phyloP scores from a whole-genome alignment of 2,113 vertebrate species.

The Recurvirostra avosetta region DNA sequence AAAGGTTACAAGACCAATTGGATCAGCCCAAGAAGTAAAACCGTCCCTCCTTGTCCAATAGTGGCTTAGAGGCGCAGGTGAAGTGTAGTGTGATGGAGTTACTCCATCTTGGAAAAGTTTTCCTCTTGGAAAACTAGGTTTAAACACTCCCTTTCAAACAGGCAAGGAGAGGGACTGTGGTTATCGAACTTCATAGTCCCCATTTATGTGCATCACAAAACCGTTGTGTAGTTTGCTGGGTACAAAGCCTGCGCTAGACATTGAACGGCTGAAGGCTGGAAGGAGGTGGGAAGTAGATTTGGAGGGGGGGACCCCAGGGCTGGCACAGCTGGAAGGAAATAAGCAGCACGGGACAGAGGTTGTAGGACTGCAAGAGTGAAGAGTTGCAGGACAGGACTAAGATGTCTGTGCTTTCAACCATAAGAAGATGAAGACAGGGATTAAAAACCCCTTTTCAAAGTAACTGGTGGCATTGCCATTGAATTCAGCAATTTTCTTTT shows the following conservation, averaged over 20 bases:
- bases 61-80: neutral
- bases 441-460: neutral
- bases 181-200: neutral
- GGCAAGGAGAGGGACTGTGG: neutral
- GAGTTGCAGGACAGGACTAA: neutral
- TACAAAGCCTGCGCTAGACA: neutral
- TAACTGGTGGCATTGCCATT: neutral
- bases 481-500: neutral
- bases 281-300: neutral
- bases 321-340: neutral
- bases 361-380: neutral
- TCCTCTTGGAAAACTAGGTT: neutral
- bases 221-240: neutral
- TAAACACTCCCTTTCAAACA: neutral
- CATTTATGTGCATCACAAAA: neutral
- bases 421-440: neutral
- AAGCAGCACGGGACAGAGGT: neutral
- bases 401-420: neutral
- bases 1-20: slow-evolving; percentile 26
- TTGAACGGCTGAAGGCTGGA: neutral
- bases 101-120: neutral
- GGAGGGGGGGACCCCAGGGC: too few species aligned
- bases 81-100: neutral
- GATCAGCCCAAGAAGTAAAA: slow-evolving; percentile 38
- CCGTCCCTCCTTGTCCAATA: neutral